Percentiles rank a stretch among this genome's conserved stretches.
Conservation (phyloP, 2,888 invertebrate genomes). For the Ischnura elegans region DNA sequence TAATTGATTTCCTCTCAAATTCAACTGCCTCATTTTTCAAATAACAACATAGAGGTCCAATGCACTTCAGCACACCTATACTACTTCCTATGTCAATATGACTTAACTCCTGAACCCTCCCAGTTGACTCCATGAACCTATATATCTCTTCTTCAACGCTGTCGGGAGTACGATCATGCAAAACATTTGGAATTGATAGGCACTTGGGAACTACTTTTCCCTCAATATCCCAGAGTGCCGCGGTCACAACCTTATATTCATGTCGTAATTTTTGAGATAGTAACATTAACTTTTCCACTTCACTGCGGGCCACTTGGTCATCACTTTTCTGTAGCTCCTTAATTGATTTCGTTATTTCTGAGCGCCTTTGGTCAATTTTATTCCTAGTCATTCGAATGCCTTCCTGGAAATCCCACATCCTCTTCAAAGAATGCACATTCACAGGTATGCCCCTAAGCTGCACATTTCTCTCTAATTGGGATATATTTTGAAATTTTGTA, state of each 20-base stretch:
- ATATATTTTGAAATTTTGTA: conserved; percentile 79
- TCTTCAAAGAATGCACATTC: conserved; percentile 80
- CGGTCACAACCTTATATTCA: conserved; percentile 83
- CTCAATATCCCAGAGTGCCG: conserved; percentile 86
- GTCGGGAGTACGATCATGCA: conserved; percentile 84
- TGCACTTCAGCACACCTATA: conserved; percentile 81
- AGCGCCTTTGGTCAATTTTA: conserved; percentile 80
- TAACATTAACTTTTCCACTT: conserved; percentile 80
- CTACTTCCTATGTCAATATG: conserved; percentile 82
- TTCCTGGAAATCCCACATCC: conserved; percentile 83
- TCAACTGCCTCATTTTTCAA: conserved; percentile 84
- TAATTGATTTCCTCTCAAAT: conserved; percentile 84
- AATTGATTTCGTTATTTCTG: conserved; percentile 79
- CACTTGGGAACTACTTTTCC: conserved; percentile 83
- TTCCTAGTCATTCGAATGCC: conserved; percentile 79
- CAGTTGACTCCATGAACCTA: conserved; percentile 75
- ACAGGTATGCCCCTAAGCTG: conserved; percentile 80
- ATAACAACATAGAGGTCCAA: conserved; percentile 82
- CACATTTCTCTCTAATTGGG: conserved; percentile 81
- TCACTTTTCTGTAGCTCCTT: conserved; percentile 77
- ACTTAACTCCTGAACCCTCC: conserved; percentile 75
- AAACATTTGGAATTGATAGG: conserved; percentile 85
- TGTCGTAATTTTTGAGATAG: conserved; percentile 81
- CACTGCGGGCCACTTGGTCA: conserved; percentile 76
- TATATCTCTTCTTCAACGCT: conserved; percentile 75